Evolutionary conservation across 2,888 invertebrate species (phyloP), one percentile per base, ranked within the genome.

Genomic region (Cynaeus angustus): DNA sequence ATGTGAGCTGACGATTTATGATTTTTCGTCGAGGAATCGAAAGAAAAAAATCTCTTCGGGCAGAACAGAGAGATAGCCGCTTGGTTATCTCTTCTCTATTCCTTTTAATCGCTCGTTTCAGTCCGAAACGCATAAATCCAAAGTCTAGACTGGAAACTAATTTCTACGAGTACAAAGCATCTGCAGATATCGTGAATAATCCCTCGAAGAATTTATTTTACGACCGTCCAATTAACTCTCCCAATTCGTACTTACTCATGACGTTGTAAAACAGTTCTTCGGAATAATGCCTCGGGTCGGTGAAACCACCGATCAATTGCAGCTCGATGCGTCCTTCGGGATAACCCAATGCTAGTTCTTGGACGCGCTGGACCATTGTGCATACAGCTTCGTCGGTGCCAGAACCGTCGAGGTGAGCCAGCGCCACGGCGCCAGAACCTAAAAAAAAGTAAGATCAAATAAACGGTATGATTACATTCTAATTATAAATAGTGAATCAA

Each of bases 231-330:
- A 41, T 41, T 41, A 41, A 41, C 41, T 41, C 41, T 41, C 26
- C 46, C 46, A 46, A 46, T 21, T 46, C 46, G 26, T 58, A 89
- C 92, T 90, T 86, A 94, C 98, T 91, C 89, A 98, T 92, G 79
- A 97, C 92, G 85, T 92, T 93, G 80, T 92, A 93, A 84, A 96
- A 95, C 59, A 98, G 89, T 83, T 96, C 94, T 82, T 96, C 96
- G 6, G 96, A 95, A 84, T 94, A 94, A 76, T 93, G 90, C 79
- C 93, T 91, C 1, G 92, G 90, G 86, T 97, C 97, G 71, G 92
- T 91, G 86, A 95, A 97, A 45, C 97, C 97, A 68, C 98, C 98
- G 74, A 96, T 91, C 71, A 98, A 87, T 83, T 96, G 96, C 76
- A 98, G 87, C 85, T 98, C 96, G 62, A 97, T 89, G 75, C 97